phyloP scores from a whole-genome alignment of 2,797 vertebrate genomes.

The Microchirus variegatus region DNA sequence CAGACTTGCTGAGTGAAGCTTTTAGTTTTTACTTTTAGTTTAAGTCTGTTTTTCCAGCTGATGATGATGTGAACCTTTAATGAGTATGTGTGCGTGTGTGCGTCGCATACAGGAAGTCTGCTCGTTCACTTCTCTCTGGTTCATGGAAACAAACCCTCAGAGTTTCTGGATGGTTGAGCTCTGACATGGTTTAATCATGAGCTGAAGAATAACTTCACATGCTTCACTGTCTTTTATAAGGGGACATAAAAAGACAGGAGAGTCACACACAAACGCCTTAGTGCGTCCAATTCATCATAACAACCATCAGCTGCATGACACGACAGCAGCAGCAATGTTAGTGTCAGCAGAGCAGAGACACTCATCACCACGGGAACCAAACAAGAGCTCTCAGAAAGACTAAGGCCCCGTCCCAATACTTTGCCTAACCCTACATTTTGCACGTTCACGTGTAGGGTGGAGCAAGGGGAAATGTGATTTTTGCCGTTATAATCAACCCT shows the following conservation, averaged over 20 bases:
- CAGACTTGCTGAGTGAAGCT: too few species aligned
- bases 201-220: background rate
- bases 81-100: slow-evolving; percentile 3
- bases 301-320: too few species aligned
- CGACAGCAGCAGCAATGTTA: too few species aligned
- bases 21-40: too few species aligned
- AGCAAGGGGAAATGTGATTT: too few species aligned
- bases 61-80: background rate
- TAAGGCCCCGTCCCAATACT: too few species aligned
- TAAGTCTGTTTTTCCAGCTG: background rate
- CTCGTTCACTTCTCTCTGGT: background rate
- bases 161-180: too few species aligned
- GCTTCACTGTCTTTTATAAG: too few species aligned
- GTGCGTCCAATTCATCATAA: slow-evolving; percentile 9
- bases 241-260: slow-evolving; percentile 2
- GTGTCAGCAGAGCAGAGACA: slow-evolving; percentile 14
- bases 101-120: slow-evolving; percentile 1
- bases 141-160: slow-evolving; percentile 9
- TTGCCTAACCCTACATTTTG: too few species aligned
- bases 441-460: too few species aligned
- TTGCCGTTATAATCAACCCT: too few species aligned
- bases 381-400: slow-evolving; percentile 21
- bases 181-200: too few species aligned
- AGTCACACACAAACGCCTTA: background rate
- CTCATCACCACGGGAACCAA: slow-evolving; percentile 24